Base-by-base conservation (phyloP, 1,140 invertebrate species). In the Hyposmocoma kahamanoa region DNA sequence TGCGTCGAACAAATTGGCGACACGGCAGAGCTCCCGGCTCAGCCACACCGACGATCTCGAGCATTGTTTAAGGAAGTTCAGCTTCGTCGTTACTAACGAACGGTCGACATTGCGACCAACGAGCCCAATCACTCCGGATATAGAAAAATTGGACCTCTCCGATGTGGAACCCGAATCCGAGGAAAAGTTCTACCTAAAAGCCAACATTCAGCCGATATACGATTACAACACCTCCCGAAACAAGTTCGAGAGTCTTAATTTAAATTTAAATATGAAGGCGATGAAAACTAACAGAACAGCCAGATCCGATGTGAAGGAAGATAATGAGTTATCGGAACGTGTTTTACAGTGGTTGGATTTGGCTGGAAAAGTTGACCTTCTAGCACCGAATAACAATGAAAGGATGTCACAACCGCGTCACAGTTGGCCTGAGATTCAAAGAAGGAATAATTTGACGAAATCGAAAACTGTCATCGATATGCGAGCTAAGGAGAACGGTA, bases 261-360 rank as follows among this genome's bases (percentile, higher is more conserved):
- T 36, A 46, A 22, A 34, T 21, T 28, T 36, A 46, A 71, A 65
- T 41, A 84, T 83, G 79, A 81, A 60, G 44, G 54, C 67, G 13
- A 45, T 72, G n/a, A 71, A 70, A 56, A 64, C 62, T 13, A 83
- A 81, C 38, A 67, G 75, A 43, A 83, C 79, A 3, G 62, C 69
- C 0, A 59, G 78, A 21, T 60, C 44, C 5, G 79, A 83, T 1
- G 44, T 50, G 1, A 73, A 75, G 43, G 72, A 82, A 41, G 73
- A 69, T 41, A 84, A 74, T 1, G 84, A 85, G 9, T 64, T 89
- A 45, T 89, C 88, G 1, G 89, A 90, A 41, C 69, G 89, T 45
- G 89, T 91, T 0, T 67, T 90, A 9, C 86, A 89, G 53, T 91
- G 90, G 90, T 57, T 91, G 19, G 89, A 90, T 67, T 62, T 90